Evolutionary conservation across 2,113 vertebrate genomes (phyloP).

Genomic region (Lamprologus tigripictilis): DNA sequence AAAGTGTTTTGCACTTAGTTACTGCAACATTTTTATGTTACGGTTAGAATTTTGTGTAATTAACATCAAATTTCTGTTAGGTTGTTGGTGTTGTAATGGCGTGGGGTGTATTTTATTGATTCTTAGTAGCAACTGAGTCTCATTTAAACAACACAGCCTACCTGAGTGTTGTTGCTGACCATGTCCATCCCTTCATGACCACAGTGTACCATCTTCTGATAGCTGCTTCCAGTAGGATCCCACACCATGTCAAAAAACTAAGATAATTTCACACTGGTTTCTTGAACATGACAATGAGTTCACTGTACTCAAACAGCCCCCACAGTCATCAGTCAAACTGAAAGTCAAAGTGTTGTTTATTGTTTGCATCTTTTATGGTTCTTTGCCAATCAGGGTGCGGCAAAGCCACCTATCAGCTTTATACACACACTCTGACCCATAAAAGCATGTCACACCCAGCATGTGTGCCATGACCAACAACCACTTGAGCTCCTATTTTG

Average conservation of each 20-base stretch:
- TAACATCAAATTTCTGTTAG: neutral
- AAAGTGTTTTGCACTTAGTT: neutral
- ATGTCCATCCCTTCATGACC: neutral
- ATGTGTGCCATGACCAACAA: neutral
- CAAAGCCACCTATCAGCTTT: constrained; percentile 21
- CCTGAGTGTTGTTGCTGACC: neutral
- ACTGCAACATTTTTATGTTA: neutral
- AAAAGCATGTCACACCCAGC: neutral
- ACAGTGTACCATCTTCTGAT: neutral
- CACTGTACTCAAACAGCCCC: neutral
- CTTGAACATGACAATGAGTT: neutral
- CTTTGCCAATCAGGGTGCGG: constrained; percentile 36
- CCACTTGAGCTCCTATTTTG: neutral
- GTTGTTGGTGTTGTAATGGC: neutral
- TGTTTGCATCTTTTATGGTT: neutral
- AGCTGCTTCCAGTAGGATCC: neutral
- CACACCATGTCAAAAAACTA: neutral
- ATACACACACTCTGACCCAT: neutral
- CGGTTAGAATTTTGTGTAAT: neutral
- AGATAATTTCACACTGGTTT: neutral
- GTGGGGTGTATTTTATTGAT: neutral
- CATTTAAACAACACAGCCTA: neutral
- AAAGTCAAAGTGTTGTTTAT: neutral
- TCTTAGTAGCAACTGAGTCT: neutral
- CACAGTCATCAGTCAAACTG: neutral